Percentiles rank a stretch among this genome's conserved stretches.
These are phyloP conservation scores for Tetramorium parvispinum DNA, from an alignment of 1,140 invertebrate genomes.

Conservation along the genomic window DNA sequence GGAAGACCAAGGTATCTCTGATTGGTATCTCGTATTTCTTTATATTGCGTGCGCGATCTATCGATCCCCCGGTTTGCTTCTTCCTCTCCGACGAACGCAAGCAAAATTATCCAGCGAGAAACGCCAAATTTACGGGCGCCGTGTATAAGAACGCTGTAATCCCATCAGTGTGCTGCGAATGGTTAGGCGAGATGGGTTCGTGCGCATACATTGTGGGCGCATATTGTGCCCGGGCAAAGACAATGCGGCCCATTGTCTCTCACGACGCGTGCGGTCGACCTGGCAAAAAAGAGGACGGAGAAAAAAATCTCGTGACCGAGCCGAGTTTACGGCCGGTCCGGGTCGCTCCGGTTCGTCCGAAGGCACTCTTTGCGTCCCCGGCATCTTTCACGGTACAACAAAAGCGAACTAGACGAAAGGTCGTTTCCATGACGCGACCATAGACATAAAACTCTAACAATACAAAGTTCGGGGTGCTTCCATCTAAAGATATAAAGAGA, in stretches of 20 bases:
- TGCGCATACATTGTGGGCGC: slow-evolving; percentile 61
- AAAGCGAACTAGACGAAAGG: slow-evolving; percentile 18
- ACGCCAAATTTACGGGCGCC: slow-evolving; percentile 52
- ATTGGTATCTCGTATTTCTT: neutral
- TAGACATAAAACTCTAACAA: slow-evolving; percentile 7
- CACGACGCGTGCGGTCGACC: slow-evolving; percentile 56
- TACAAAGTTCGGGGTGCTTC: neutral
- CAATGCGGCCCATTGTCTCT: slow-evolving; percentile 65
- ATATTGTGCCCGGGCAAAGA: slow-evolving; percentile 51
- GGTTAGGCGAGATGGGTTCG: slow-evolving; percentile 12
- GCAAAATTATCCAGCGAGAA: slow-evolving; percentile 52
- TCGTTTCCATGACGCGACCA: neutral
- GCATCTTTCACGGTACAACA: slow-evolving; percentile 8
- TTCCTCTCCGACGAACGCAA: neutral
- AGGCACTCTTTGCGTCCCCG: neutral
- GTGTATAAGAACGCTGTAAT: slow-evolving; percentile 50
- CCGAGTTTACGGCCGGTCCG: neutral
- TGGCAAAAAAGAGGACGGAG: slow-evolving; percentile 30
- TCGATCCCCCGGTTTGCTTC: slow-evolving; percentile 3
- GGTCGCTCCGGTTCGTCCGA: neutral
- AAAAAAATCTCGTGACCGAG: neutral
- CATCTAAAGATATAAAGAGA: neutral
- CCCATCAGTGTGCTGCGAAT: slow-evolving; percentile 28
- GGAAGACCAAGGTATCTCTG: neutral
- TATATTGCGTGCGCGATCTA: neutral